These are phyloP conservation scores for Meloe dianella DNA, from an alignment of 2,888 invertebrate species.

Conservation along the genomic window DNA sequence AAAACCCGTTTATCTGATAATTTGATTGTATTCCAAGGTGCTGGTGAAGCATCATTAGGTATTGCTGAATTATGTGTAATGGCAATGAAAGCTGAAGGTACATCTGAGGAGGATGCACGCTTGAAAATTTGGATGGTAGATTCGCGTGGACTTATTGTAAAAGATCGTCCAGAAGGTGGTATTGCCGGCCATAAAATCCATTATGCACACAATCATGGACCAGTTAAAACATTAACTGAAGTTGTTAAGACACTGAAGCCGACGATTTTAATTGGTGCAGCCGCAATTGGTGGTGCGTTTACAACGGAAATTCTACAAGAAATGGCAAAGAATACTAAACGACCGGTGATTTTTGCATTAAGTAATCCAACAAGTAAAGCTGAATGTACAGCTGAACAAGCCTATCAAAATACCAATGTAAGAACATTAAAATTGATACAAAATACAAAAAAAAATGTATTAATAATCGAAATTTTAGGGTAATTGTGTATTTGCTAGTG, in stretches of 20 bases:
- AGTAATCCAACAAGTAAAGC: conserved; percentile 98
- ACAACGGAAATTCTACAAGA: conserved; percentile 81
- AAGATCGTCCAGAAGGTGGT: conserved; percentile 82
- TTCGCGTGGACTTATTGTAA: conserved; percentile 92
- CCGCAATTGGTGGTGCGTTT: conserved; percentile 94
- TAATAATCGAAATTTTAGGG: conserved; percentile 66
- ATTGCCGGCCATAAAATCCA: conserved; percentile 78
- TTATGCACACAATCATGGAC: conserved; percentile 81
- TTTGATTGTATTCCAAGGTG: conserved; percentile 89
- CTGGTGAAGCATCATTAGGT: conserved; percentile 87
- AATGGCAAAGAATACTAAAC: conserved; percentile 84
- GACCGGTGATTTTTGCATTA: conserved; percentile 95
- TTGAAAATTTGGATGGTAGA: conserved; percentile 93
- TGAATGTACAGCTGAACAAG: conserved; percentile 99
- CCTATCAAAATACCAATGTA: conserved; percentile 86
- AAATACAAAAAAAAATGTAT: conserved; percentile 10
- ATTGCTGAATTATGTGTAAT: conserved; percentile 91
- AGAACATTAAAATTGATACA: conserved; percentile 27
- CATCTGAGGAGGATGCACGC: conserved; percentile 74
- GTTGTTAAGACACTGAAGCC: conserved; percentile 85
- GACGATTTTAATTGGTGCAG: conserved; percentile 91
- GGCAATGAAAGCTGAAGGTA: conserved; percentile 90
- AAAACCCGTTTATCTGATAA: conserved; percentile 83
- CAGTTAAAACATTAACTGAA: conserved; percentile 79
- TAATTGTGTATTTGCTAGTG: conserved; percentile 91